A percentile compares a stretch with the other conserved stretches of the same genome.
Evolutionary conservation across 2,113 vertebrate genomes (phyloP).

Genomic region (Pithys albifrons): DNA sequence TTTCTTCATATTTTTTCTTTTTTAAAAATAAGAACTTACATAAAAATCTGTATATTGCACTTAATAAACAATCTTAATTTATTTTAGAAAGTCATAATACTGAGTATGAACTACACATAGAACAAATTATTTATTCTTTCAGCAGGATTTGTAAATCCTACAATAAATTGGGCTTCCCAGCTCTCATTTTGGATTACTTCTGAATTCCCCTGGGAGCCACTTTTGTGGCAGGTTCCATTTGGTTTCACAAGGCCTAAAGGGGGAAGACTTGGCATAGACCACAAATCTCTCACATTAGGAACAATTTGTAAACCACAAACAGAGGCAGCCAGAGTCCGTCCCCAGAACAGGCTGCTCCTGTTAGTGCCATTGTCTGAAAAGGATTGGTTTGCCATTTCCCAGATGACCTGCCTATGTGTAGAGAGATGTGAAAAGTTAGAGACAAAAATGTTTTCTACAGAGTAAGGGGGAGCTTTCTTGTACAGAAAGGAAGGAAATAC

Average conservation of each 20-base stretch:
- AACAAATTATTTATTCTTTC: constrained; percentile 61
- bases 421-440: constrained; percentile 85
- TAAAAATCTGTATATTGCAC: neutral
- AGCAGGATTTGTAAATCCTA: constrained; percentile 35
- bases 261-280: constrained; percentile 73
- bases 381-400: constrained; percentile 77
- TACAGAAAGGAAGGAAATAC: constrained; percentile 87
- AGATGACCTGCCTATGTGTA: constrained; percentile 78
- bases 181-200: constrained; percentile 65
- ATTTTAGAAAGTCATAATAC: constrained; percentile 12
- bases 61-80: neutral
- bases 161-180: constrained; percentile 51
- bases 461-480: constrained; percentile 74
- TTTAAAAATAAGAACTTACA: neutral
- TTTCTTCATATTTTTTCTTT: neutral
- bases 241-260: constrained; percentile 72
- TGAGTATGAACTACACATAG: constrained; percentile 24
- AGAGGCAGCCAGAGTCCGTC: constrained; percentile 67
- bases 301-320: constrained; percentile 74
- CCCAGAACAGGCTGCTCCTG: constrained; percentile 75
- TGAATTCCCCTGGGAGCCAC: constrained; percentile 67
- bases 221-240: constrained; percentile 77
- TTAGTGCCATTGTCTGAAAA: constrained; percentile 74
- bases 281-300: constrained; percentile 76
- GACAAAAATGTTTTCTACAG: constrained; percentile 82